Conservation (phyloP, 2,888 invertebrate genomes). For the Neria commutata region DNA sequence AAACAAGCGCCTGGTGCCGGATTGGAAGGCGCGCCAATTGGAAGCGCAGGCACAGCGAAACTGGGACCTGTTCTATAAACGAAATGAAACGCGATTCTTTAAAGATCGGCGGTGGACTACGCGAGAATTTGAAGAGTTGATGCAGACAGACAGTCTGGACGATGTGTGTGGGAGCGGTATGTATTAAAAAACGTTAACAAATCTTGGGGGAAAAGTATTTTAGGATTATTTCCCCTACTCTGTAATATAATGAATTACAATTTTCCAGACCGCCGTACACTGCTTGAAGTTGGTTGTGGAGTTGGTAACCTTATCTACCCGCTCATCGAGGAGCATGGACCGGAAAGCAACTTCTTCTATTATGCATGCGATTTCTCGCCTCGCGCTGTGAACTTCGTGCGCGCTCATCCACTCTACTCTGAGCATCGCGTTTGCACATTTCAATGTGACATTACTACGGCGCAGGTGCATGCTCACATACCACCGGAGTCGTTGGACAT, state of each 20-base stretch:
- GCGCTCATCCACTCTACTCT: slow-evolving; percentile 72
- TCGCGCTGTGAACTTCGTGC: slow-evolving; percentile 86
- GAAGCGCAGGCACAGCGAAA: slow-evolving; percentile 85
- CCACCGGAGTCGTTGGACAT: slow-evolving; percentile 70
- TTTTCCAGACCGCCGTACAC: slow-evolving; percentile 63
- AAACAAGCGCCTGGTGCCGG: slow-evolving; percentile 72
- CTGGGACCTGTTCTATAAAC: slow-evolving; percentile 97
- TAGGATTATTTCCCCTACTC: slow-evolving; percentile 46
- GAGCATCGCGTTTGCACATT: slow-evolving; percentile 75
- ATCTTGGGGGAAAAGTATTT: not conserved
- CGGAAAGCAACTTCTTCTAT: slow-evolving; percentile 68
- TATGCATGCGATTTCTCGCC: slow-evolving; percentile 94
- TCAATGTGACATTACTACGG: slow-evolving; percentile 80
- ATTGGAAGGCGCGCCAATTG: slow-evolving; percentile 76
- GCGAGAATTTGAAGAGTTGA: slow-evolving; percentile 87
- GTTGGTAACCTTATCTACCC: slow-evolving; percentile 97
- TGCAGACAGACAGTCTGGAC: no score
- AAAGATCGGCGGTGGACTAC: slow-evolving; percentile 97
- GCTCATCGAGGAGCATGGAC: slow-evolving; percentile 74
- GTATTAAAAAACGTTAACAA: no score
- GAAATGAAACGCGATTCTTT: slow-evolving; percentile 92
- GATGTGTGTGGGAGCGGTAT: no score
- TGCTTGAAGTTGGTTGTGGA: slow-evolving; percentile 87
- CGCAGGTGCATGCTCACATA: slow-evolving; percentile 67
- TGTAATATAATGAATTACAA: slow-evolving; percentile 39